phyloP scores from a whole-genome alignment of 2,113 vertebrate species.

The Motacilla alba region DNA sequence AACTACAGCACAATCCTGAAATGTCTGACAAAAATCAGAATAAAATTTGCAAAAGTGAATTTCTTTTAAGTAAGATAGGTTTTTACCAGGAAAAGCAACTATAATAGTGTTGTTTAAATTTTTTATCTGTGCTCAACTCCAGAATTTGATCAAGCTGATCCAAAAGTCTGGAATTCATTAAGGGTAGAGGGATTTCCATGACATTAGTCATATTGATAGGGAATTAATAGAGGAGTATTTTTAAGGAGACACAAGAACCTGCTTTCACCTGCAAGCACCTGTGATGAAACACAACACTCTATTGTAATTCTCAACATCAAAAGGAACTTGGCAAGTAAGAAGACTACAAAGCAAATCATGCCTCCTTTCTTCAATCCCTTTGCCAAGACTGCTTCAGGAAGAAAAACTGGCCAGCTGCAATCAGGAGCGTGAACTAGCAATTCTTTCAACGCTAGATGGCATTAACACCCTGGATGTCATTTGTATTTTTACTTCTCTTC shows the following conservation, averaged over 20 bases:
- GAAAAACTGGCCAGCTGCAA: background rate
- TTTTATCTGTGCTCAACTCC: background rate
- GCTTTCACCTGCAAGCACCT: background rate
- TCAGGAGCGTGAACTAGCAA: background rate
- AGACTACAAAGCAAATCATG: background rate
- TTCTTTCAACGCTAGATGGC: constrained; percentile 48
- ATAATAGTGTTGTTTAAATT: background rate
- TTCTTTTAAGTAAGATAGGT: background rate
- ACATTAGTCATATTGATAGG: background rate
- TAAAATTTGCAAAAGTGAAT: background rate
- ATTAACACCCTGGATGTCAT: background rate
- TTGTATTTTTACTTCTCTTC: background rate
- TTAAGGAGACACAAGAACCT: background rate
- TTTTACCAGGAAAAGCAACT: background rate
- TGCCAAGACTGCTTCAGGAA: background rate
- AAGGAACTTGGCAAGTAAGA: background rate
- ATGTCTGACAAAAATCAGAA: background rate
- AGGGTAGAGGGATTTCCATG: background rate
- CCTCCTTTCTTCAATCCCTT: background rate
- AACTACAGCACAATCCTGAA: background rate
- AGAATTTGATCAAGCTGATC: background rate
- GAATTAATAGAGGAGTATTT: background rate
- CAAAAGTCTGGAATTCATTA: background rate
- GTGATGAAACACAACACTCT: background rate
- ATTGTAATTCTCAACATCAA: background rate